phyloP scores from a whole-genome alignment of 2,113 vertebrate species.

The Campylorhamphus procurvoides region DNA sequence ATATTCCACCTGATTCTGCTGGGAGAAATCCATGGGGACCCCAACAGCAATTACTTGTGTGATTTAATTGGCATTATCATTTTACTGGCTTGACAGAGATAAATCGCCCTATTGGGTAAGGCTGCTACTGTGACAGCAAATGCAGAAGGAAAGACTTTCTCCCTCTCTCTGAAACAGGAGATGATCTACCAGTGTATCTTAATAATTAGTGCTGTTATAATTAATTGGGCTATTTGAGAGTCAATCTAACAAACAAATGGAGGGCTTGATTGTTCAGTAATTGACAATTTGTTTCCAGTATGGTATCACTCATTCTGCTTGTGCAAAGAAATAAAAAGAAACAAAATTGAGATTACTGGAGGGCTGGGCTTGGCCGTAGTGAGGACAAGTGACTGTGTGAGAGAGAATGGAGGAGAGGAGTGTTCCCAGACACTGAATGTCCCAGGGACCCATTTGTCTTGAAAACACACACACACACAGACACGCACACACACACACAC shows the following conservation, averaged over 20 bases:
- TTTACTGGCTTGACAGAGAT: conserved; percentile 92
- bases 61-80: conserved; percentile 96
- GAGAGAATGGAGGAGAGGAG: neutral
- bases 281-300: conserved; percentile 67
- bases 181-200: conserved; percentile 73
- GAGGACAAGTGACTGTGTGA: neutral
- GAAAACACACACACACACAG: neutral
- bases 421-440: neutral
- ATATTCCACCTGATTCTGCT: conserved; percentile 78
- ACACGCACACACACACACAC: neutral
- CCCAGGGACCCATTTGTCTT: conserved; percentile 24
- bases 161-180: conserved; percentile 39
- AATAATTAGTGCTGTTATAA: conserved; percentile 75
- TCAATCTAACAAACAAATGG: conserved; percentile 73
- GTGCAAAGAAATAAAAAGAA: neutral
- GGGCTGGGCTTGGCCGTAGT: neutral
- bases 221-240: conserved; percentile 74
- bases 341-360: neutral
- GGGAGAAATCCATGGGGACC: conserved; percentile 80
- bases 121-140: conserved; percentile 67
- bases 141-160: conserved; percentile 50
- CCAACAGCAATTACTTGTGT: conserved; percentile 88
- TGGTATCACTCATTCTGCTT: neutral
- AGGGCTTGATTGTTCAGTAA: conserved; percentile 69
- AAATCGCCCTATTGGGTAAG: conserved; percentile 78